Base-by-base conservation (phyloP, 2,888 invertebrate species). In the Drosophila recens region DNA sequence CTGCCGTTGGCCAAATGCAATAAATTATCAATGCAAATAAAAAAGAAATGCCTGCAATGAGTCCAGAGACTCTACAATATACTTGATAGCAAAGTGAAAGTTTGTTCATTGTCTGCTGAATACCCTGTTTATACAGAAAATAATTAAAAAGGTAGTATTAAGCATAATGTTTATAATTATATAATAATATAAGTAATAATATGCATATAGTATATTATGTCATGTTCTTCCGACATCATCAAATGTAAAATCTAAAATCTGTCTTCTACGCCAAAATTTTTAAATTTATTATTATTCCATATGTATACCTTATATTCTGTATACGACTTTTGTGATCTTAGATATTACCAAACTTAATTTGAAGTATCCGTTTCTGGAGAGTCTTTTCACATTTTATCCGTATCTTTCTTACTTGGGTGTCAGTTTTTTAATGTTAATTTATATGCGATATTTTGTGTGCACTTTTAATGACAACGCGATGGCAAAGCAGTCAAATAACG, bases 21-120 rank as follows among this genome's bases (percentile, higher is more conserved):
- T 84, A 79, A 82, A 82, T 84, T 81, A 76, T 76, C 72, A 64
- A 80, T 75, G 67, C 34, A 66, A 79, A 79, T 72, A 65, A 65
- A 13, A 38, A 42, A 45, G 40, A 54, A 30, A 45, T 38, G 13
- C n/a, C 23, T 6, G 46, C 42, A 40, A 49, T 27, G 45, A 9
- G 43, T 27, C 45, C 59, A 66, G 68, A 82, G 64, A 56, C 48
- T 34, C 20, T 15, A 61, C 64, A 72, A 74, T 76, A 65, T 62
- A 53, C 67, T 80, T 74, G 77, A 77, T 81, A 83, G 83, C 80
- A 81, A 83, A 81, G 77, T 80, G 68, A 81, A 81, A 80, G 83
- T 82, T 66, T 54, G 56, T 23, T 23, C 45, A 52, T 64, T 72
- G 56, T 64, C 42, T 53, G 10, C 49, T 48, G 5, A 42, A 45